These are phyloP conservation scores for Daktulosphaira vitifoliae DNA, from an alignment of 1,140 invertebrate species.

Conservation along the genomic window DNA sequence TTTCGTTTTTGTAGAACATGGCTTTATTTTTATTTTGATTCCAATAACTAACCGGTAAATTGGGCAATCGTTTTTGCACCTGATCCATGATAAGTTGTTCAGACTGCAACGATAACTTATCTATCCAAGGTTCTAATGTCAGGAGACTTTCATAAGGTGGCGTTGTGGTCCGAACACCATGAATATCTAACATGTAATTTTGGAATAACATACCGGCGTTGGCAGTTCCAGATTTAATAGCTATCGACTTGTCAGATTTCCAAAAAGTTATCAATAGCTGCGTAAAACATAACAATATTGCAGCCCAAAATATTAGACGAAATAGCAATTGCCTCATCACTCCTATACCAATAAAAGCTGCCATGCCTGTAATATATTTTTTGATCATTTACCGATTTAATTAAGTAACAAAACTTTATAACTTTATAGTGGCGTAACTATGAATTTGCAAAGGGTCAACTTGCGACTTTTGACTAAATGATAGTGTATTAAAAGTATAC, in stretches of 20 bases:
- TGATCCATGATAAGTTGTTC: slow-evolving; percentile 69
- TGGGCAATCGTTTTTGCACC: slow-evolving; percentile 64
- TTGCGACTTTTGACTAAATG: no score
- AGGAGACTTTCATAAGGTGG: slow-evolving; percentile 2
- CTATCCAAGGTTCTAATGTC: slow-evolving; percentile 51
- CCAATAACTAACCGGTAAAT: slow-evolving; percentile 75
- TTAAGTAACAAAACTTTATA: no score
- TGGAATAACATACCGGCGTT: slow-evolving; percentile 3
- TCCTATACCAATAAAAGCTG: background rate
- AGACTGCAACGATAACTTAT: slow-evolving; percentile 55
- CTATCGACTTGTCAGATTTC: background rate
- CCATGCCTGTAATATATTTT: slow-evolving; percentile 4
- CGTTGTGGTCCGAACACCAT: background rate
- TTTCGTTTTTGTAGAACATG: slow-evolving; percentile 61
- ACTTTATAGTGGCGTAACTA: no score
- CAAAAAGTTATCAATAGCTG: slow-evolving; percentile 6
- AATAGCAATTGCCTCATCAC: slow-evolving; percentile 14
- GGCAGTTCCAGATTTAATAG: background rate
- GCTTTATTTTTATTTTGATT: slow-evolving; percentile 62
- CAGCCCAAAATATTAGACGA: slow-evolving; percentile 28
- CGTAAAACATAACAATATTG: background rate
- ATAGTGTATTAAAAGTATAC: no score
- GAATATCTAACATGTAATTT: slow-evolving; percentile 5
- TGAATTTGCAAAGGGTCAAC: background rate
- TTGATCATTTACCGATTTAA: background rate